Base-by-base conservation (phyloP, 64 coral and sea anemone species). In the Montipora capricornis region DNA sequence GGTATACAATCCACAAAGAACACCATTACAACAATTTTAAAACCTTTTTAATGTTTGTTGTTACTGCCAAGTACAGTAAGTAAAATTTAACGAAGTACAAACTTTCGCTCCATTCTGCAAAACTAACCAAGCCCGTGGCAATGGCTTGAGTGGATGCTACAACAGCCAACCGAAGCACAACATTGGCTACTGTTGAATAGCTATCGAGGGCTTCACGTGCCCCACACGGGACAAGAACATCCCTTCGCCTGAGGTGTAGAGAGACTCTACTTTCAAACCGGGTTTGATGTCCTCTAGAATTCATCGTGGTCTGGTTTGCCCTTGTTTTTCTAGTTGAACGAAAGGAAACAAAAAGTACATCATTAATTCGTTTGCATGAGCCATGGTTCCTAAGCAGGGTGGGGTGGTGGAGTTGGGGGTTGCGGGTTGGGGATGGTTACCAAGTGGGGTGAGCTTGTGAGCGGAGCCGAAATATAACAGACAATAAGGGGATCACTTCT, bases 281-380 rank as follows among this genome's bases (percentile, higher is more conserved):
- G 62, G 19, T 85, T 85, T 85, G 8, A n/a, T 47, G 45, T 71
- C 45, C 17, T 85, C 82, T 81, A 91, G 5, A 91, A 91, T 55
- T 91, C 89, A 79, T 91, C 89, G 26, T 91, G 89, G 1, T 24
- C 64, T 49, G 89, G 89, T 49, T 57, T 82, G 22, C 49, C 81
- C 48, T 73, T 73, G 61, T 52, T 77, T 52, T 77, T 89, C 73
- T 80, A 67, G n/a, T 37, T 51, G 37, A 73, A 45, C 22, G 37
- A 6, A 62, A 11, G 12, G 14, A 9, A 49, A 7, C 2, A 53
- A 74, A 46, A 75, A 78, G 47, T 76, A 76, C 5, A 45, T 47
- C 1, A 13, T 11, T 76, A 47, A 47, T 16, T 13, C 11, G 11
- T 57, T 37, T 37, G 37, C 37, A 37, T 37, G 37, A 37, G 37